Evolutionary conservation across 2,797 vertebrate genomes (phyloP).

Genomic region (Aselliscus stoliczkanus): DNA sequence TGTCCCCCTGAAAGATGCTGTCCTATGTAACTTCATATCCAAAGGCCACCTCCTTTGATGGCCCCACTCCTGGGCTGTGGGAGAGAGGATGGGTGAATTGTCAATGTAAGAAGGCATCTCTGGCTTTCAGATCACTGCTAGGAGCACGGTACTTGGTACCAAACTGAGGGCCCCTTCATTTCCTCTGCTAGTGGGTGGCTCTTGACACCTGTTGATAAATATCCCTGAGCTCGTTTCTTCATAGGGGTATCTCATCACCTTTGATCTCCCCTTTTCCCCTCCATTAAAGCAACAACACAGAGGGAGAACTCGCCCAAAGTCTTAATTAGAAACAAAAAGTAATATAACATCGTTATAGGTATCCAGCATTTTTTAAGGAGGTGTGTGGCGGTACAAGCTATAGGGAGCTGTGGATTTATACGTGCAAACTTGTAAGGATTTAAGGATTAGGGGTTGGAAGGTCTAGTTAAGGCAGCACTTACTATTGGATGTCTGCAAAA

Average conservation of each 20-base stretch:
- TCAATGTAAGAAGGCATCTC: conserved; percentile 30
- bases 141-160: background rate
- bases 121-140: conserved; percentile 51
- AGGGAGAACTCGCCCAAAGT: background rate
- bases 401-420: background rate
- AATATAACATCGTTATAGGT: background rate
- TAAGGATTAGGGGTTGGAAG: background rate
- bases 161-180: background rate
- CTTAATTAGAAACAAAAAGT: background rate
- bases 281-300: background rate
- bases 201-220: background rate
- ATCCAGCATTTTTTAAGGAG: background rate
- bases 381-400: accelerated
- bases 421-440: background rate
- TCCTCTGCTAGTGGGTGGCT: background rate
- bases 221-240: background rate
- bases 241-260: background rate
- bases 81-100: conserved; percentile 36
- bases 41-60: background rate
- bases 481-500: conserved; percentile 45
- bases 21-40: conserved; percentile 16
- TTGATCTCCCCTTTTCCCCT: background rate
- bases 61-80: background rate
- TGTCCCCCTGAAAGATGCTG: conserved; percentile 11
- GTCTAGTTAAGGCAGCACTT: background rate